These are phyloP conservation scores for Epizoanthus ramosus DNA, from an alignment of 92 coral and sea anemone species.

Conservation along the genomic window DNA sequence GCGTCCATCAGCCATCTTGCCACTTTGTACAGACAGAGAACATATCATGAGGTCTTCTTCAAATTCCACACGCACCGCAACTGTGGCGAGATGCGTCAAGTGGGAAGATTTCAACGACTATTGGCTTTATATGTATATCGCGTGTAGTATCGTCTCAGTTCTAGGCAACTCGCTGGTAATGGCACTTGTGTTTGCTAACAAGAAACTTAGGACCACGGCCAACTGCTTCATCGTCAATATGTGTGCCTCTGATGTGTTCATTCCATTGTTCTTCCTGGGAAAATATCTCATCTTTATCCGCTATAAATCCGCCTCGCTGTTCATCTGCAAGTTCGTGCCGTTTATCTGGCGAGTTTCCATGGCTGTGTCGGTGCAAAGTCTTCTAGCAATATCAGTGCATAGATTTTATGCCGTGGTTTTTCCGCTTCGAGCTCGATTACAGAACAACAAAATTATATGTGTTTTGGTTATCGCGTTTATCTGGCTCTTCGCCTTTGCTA, in stretches of 20 bases:
- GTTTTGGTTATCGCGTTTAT: constrained; percentile 6
- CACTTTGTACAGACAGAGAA: no score
- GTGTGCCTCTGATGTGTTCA: constrained; percentile 25
- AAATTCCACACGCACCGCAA: no score
- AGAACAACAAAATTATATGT: neutral
- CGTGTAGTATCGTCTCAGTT: constrained; percentile 16
- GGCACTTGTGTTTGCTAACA: constrained; percentile 4
- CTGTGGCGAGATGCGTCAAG: neutral
- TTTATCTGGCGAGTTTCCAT: constrained; percentile 18
- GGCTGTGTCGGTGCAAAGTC: constrained; percentile 40
- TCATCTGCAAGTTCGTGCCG: constrained; percentile 33
- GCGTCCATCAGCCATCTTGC: no score
- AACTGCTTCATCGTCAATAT: constrained; percentile 33
- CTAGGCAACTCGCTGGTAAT: constrained; percentile 22
- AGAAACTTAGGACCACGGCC: constrained; percentile 5
- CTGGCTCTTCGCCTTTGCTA: constrained; percentile 23
- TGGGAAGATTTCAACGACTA: constrained; percentile 23
- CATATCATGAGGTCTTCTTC: no score
- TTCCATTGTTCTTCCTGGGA: constrained; percentile 21
- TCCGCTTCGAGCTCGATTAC: constrained; percentile 9
- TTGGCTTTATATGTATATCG: constrained; percentile 22
- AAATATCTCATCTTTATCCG: constrained; percentile 21
- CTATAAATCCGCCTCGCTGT: constrained; percentile 8
- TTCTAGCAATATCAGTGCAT: constrained; percentile 14
- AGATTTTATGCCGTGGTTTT: constrained; percentile 27